Evolutionary conservation across 2,888 invertebrate species (phyloP).

Genomic region (Hypercompe scribonia): DNA sequence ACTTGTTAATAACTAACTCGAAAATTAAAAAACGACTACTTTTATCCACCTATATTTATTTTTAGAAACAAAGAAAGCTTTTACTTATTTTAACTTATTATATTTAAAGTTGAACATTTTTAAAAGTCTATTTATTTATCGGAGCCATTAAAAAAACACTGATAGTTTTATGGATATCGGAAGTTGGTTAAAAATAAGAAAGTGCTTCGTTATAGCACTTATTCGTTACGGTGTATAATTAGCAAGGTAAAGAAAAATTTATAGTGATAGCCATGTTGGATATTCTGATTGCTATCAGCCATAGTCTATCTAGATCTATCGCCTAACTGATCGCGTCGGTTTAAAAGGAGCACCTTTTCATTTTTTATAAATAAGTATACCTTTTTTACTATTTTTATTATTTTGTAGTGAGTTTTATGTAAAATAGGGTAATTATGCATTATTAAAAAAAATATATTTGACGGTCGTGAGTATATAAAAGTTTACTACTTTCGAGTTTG

Average conservation of each 20-base stretch:
- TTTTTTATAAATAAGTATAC: neutral
- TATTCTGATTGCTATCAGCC: slow-evolving; percentile 38
- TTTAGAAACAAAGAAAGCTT: slow-evolving; percentile 25
- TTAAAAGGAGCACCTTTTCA: slow-evolving; percentile 36
- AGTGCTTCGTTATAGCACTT: slow-evolving; percentile 15
- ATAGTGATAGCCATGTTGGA: slow-evolving; percentile 13
- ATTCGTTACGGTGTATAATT: slow-evolving; percentile 16
- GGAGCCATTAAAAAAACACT: slow-evolving; percentile 27
- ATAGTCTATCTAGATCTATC: slow-evolving; percentile 24
- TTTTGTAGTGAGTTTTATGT: neutral
- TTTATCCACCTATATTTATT: neutral
- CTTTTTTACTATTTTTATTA: neutral
- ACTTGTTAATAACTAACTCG: neutral
- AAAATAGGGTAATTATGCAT: neutral
- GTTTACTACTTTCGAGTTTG: neutral
- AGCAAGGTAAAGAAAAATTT: slow-evolving; percentile 32
- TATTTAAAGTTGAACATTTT: too few relatives aligned
- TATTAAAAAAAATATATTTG: neutral
- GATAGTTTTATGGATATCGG: slow-evolving; percentile 43
- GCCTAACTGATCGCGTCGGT: slow-evolving; percentile 24
- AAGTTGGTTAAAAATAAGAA: slow-evolving; percentile 42
- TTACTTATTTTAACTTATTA: slow-evolving; percentile 11
- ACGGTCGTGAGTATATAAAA: neutral
- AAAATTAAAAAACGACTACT: neutral
- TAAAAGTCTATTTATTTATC: slow-evolving; percentile 42